phyloP scores from a whole-genome alignment of 2,888 invertebrate species.

The Mythimna pallens region DNA sequence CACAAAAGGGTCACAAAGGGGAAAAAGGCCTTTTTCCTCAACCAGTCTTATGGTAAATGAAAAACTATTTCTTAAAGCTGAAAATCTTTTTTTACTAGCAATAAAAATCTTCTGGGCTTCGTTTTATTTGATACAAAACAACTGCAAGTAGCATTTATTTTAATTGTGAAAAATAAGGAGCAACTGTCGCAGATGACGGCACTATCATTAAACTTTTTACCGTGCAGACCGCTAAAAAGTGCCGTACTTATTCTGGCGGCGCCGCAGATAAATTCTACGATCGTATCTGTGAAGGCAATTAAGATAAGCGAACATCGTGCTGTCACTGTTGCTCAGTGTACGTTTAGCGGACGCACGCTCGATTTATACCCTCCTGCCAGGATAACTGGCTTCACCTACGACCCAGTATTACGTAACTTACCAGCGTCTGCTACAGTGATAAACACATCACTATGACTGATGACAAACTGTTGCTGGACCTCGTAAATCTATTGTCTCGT shows the following conservation, averaged over 20 bases:
- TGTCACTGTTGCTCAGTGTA: conserved; percentile 82
- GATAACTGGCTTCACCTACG: conserved; percentile 64
- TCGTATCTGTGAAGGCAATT: conserved; percentile 87
- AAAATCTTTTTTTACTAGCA: conserved; percentile 34
- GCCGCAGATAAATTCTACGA: conserved; percentile 85
- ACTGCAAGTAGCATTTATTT: conserved; percentile 64
- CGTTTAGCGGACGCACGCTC: conserved; percentile 77
- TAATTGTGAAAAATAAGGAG: conserved; percentile 66
- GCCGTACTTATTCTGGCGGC: conserved; percentile 75
- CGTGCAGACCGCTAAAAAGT: conserved; percentile 76
- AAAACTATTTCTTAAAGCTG: conserved; percentile 50
- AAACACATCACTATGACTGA: conserved; percentile 60
- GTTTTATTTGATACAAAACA: conserved; percentile 46
- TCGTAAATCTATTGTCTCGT: conserved; percentile 49
- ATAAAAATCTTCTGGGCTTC: conserved; percentile 32
- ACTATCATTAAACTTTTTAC: conserved; percentile 83
- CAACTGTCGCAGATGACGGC: conserved; percentile 66
- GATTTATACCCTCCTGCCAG: conserved; percentile 78
- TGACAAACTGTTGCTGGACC: conserved; percentile 55
- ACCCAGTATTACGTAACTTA: conserved; percentile 55
- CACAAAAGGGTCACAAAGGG: conserved; percentile 31
- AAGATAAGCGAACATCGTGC: conserved; percentile 87
- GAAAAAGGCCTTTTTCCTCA: conserved; percentile 30
- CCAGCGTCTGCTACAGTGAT: conserved; percentile 51
- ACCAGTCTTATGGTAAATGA: conserved; percentile 26